phyloP scores from a whole-genome alignment of 2,113 vertebrate species.

The Tricholaema leucomelas region DNA sequence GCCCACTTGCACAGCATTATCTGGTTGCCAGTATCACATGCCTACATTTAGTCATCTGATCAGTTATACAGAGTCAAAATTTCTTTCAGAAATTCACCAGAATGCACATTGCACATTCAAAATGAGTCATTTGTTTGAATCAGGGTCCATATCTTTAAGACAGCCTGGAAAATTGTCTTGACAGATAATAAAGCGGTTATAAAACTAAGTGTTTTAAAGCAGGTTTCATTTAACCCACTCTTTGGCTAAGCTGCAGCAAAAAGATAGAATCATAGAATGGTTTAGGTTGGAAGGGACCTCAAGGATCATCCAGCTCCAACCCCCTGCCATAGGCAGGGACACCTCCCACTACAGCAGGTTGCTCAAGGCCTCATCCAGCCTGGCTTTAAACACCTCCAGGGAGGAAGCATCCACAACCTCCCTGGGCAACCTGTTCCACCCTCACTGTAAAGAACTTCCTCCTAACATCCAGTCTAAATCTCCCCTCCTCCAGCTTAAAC shows the following conservation, averaged over 20 bases:
- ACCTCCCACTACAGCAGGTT: no score
- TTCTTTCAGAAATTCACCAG: constrained; percentile 37
- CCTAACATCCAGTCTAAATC: no score
- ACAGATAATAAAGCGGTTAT: background rate
- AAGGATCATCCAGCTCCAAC: no score
- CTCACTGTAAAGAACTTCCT: no score
- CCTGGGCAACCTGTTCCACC: no score
- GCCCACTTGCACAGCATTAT: background rate
- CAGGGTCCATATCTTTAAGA: background rate
- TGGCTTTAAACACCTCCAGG: no score
- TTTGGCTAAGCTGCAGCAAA: background rate
- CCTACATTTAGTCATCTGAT: constrained; percentile 24
- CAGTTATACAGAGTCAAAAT: background rate
- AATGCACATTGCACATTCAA: background rate
- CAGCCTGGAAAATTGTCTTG: constrained; percentile 3
- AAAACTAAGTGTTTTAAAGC: background rate
- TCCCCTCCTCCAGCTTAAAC: no score
- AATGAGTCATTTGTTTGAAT: constrained; percentile 51
- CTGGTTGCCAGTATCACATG: constrained; percentile 2
- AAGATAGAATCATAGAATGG: no score
- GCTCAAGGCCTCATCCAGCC: no score
- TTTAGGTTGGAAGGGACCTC: no score
- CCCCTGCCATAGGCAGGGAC: no score
- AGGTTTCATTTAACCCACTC: constrained; percentile 10
- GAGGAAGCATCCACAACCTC: no score